Evolutionary conservation across 1,140 invertebrate genomes (phyloP), one percentile per base, ranked within the genome.

Genomic region (Drosophila lini): DNA sequence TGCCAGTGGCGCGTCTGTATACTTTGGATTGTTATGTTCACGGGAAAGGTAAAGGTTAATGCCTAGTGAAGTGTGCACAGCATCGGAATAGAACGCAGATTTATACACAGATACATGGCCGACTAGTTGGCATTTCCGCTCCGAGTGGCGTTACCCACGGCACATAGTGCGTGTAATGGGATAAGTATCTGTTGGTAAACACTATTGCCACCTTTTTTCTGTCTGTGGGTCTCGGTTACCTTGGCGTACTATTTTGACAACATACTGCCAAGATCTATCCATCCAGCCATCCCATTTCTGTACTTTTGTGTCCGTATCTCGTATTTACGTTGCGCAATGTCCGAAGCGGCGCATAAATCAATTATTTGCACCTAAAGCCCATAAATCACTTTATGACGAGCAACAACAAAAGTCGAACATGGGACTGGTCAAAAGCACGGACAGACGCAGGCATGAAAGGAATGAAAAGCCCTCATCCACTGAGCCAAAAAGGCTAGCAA

Each of bases 21-120:
- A 40, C 40, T 61, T 62, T 62, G 77, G 65, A 85, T 75, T 75
- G 76, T 79, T 75, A 63, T 80, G 74, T 85, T 86, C 78, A 70
- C 68, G 76, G 74, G 55, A 82, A 76, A 70, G 75, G 84, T 89
- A 88, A 83, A 88, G 84, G 83, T 88, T 88, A 88, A 88, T 88
- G 83, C 80, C 83, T 89, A 88, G 67, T 83, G 76, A 89, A 89
- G 83, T 89, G 83, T 88, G 83, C 80, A 84, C 69, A 84, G 78
- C 78, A 89, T 89, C 68, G 68, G 65, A 70, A 78, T 70, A 64
- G 55, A 63, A 68, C 34, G 57, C 71, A 34, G 32, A 61, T 41
- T 74, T 36, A 78, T 32, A 70, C 41, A 56, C 25, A 58, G 47
- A 75, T 61, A 63, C 57, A 50, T 48, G 45, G 22, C 50, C 42